Conservation (phyloP, 1,140 invertebrate species). For the Aphelenchoides fujianensis region DNA sequence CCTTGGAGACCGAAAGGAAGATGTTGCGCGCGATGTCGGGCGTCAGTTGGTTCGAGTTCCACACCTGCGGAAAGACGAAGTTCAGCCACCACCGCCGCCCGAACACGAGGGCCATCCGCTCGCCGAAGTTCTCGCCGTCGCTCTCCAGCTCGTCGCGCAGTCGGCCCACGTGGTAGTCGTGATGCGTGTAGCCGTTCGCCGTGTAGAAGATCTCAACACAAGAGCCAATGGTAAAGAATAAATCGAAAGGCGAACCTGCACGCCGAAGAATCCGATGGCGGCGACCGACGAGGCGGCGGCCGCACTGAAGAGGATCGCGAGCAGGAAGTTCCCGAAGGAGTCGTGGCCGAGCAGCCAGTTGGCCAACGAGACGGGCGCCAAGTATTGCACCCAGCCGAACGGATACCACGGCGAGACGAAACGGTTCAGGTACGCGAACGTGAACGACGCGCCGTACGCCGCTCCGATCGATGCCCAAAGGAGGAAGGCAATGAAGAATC, state of each 20-base stretch:
- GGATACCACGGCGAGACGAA: conserved; percentile 38
- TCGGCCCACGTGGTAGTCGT: conserved; percentile 42
- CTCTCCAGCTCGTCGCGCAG: conserved; percentile 32
- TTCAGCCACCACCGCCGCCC: conserved; percentile 44
- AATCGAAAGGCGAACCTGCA: conserved; percentile 28
- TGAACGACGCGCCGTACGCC: conserved; percentile 35
- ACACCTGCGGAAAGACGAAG: conserved; percentile 47
- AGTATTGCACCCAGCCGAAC: conserved; percentile 36
- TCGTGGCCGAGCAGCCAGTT: conserved; percentile 42
- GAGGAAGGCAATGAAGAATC: conserved; percentile 50
- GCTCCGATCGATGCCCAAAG: conserved; percentile 51
- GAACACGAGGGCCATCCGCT: conserved; percentile 44
- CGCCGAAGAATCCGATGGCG: conserved; percentile 42
- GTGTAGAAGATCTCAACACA: conserved; percentile 45
- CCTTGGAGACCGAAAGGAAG: conserved; percentile 45
- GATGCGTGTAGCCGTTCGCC: conserved; percentile 47
- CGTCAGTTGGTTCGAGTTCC: conserved; percentile 44
- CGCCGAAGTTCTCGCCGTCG: conserved; percentile 40
- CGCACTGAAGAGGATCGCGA: conserved; percentile 34
- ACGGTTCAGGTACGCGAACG: conserved; percentile 26
- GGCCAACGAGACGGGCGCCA: conserved; percentile 39
- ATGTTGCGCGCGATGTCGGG: conserved; percentile 43
- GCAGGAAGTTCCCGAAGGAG: conserved; percentile 29
- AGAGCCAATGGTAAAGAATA: not conserved
- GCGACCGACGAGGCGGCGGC: conserved; percentile 31